Evolutionary conservation across 2,888 invertebrate genomes (phyloP), one percentile per base, ranked within the genome.

Genomic region (Augiades crinisus): DNA sequence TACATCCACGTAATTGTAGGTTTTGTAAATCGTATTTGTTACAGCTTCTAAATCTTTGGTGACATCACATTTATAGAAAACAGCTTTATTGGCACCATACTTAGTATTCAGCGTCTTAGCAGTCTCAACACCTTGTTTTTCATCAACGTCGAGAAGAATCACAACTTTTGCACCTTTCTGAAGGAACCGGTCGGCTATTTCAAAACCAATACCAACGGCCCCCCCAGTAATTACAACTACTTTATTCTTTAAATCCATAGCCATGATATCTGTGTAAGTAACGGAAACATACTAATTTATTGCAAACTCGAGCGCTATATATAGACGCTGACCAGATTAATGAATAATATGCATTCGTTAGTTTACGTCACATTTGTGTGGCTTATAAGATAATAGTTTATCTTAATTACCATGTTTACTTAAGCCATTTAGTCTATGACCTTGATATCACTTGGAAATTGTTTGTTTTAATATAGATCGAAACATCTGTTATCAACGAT

Each of bases 161-260:
- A 63, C 56, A 2, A 57, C 31, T 56, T 67, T 66, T 0, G 64
- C 70, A 7, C 82, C 87, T 56, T 83, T 81, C 37, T 72, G 67
- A 2, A 92, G 63, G 21, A 90, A 77, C 56, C 79, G 81, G 3
- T 78, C 76, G 1, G 81, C 84, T 47, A 83, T 90, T 50, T 74
- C 75, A 19, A 75, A 75, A 0, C 92, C 92, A 43, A 92, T 90
- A 0, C 92, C 91, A 10, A 74, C 72, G 0, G 91, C 91, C 13
- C 85, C 92, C 0, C 92, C 92, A 1, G 92, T 91, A 10, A 92
- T 61, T 0, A 74, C 64, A 3, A 69, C 58, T 0, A 67, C 60
- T 72, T 65, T 70, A 47, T 65, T 58, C 46, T 61, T 58, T 12
- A 64, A 34, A 31, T 52, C 41, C 13, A 30, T 40, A 14, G 53